Evolutionary conservation across 2,888 invertebrate species (phyloP), one percentile per base, ranked within the genome.

Genomic region (Apotomis betuletana): DNA sequence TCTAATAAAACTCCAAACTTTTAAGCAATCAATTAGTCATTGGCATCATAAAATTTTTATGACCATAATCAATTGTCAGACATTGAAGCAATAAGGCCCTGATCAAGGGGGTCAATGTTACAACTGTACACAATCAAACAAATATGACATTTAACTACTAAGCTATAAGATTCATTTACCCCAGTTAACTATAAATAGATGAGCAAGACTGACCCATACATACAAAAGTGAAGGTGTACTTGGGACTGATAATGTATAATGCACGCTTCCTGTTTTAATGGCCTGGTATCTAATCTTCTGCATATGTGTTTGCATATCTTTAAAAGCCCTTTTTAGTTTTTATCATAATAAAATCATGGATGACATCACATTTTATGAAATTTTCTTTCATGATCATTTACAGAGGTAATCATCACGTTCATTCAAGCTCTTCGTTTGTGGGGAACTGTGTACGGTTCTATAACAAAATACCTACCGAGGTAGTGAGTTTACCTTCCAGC

Each of bases 21-120:
- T 69, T 61, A 8, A 71, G 58, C 61, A 58, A 69, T 69, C 70
- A 69, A 73, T 65, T 75, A 75, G 74, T 73, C 64, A 74, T 69
- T 71, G 73, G 52, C 65, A 65, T 54, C 63, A 69, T 70, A 75
- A 72, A 74, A 75, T 76, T 76, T 76, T 77, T 77, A 80, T 75
- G 75, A 64, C 70, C 77, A 75, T 69, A 75, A 76, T 78, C 80
- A 81, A 83, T 82, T 83, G 79, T 75, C 67, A 76, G 77, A 76
- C 77, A 78, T 81, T 80, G 77, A 80, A 77, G 77, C 77, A 80
- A 81, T 81, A 75, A 78, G 77, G 75, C 76, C 75, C 75, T 70
- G 77, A 80, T 81, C 79, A 82, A 77, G 79, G 80, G 77, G 80
- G 82, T 81, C 83, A 84, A 77, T 82, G 81, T 78, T 80, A 81